These are phyloP conservation scores for Brienomyrus brachyistius DNA, from an alignment of 2,113 vertebrate genomes.

Conservation along the genomic window DNA sequence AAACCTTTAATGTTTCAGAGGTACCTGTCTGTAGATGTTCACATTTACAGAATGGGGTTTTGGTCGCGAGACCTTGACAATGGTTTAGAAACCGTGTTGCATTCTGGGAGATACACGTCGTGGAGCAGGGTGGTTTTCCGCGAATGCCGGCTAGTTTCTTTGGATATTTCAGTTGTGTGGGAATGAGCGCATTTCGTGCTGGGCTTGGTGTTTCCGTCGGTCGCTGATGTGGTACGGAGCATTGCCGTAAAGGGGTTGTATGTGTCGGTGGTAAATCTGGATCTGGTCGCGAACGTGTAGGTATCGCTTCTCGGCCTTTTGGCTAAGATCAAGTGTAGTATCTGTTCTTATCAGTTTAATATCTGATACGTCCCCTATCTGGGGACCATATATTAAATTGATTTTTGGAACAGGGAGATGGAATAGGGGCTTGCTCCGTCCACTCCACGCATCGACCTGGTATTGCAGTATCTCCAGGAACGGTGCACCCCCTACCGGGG, in stretches of 20 bases:
- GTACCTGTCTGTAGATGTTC: background rate
- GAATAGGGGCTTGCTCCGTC: no score
- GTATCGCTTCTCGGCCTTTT: no score
- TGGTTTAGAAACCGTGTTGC: background rate
- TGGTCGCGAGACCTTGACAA: background rate
- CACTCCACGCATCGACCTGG: no score
- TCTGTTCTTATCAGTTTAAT: no score
- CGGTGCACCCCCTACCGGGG: no score
- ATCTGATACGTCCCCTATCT: no score
- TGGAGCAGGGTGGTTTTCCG: background rate
- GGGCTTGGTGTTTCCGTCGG: background rate
- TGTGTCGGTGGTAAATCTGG: no score
- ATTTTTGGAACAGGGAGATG: no score
- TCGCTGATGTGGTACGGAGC: background rate
- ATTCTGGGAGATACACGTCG: background rate
- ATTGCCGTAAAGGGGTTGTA: background rate
- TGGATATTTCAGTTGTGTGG: background rate
- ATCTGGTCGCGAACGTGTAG: no score
- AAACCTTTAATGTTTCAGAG: background rate
- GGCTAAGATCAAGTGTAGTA: no score
- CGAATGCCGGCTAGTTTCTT: background rate
- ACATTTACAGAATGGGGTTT: background rate
- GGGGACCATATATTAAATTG: no score
- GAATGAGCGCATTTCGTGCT: background rate
- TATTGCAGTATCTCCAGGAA: no score